Evolutionary conservation across 2,888 invertebrate genomes (phyloP).

Genomic region (Lordiphosa andalusiaca): DNA sequence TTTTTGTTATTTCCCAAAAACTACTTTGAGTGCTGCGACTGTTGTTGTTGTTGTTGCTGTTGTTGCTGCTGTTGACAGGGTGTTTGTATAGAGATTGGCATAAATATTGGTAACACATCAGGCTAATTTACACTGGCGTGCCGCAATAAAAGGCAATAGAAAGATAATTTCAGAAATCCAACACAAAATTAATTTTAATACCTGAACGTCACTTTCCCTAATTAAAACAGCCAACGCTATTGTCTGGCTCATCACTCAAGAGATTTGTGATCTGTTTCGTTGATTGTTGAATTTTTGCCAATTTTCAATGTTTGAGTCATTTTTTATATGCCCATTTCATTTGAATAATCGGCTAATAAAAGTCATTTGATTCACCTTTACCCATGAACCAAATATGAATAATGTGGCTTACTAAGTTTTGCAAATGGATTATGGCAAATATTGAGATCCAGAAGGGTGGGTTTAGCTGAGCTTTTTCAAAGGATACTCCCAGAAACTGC

Average conservation of each 20-base stretch:
- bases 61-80: conserved; percentile 24
- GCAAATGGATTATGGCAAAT: no score
- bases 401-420: no score
- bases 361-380: conserved; percentile 15
- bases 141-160: conserved; percentile 13
- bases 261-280: neutral
- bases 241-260: neutral
- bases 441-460: no score
- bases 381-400: neutral
- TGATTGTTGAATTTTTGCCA: conserved; percentile 28
- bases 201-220: no score
- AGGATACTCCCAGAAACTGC: no score
- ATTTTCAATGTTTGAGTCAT: conserved; percentile 15
- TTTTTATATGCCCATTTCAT: conserved; percentile 26
- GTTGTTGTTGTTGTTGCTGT: conserved; percentile 23
- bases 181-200: neutral
- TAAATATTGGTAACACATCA: conserved; percentile 38
- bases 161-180: neutral
- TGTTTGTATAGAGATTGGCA: conserved; percentile 52
- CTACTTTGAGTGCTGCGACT: conserved; percentile 25
- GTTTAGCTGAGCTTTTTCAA: no score
- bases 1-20: conserved; percentile 26
- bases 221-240: neutral
- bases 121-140: conserved; percentile 41
- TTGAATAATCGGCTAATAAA: conserved; percentile 38